Evolutionary conservation across 2,888 invertebrate genomes (phyloP), one percentile per base, ranked within the genome.

Genomic region (Brachyptera putata): DNA sequence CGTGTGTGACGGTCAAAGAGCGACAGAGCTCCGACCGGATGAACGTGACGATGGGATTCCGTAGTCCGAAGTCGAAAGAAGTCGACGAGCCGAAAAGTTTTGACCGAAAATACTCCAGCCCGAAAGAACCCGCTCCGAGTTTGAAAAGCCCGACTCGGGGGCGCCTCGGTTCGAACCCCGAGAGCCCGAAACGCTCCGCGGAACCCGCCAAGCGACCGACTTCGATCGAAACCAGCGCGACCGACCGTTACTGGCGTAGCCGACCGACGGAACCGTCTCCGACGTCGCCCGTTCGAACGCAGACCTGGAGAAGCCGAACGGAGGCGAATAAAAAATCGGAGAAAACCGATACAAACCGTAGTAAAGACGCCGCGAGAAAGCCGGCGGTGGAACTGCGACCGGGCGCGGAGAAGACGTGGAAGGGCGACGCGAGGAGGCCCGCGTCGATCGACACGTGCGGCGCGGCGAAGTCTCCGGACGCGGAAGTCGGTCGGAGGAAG

Each of bases 261-360:
- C 41, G 56, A 56, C 66, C 62, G 49, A 63, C 60, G n/a, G 60
- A 55, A 11, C 85, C 87, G 30, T 86, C 86, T 9, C 82, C 86
- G 43, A n/a, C n/a, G n/a, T n/a, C n/a, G n/a, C n/a, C n/a, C n/a
- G n/a, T n/a, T n/a, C n/a, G n/a, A 41, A 2, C 41, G 41, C 41
- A 41, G 41, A 16, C 41, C 21, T 7, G 41, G 41, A 1, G 41
- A 41, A 16, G 16, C 41, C 2, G 14, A 18, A 18, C 41, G 14
- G n/a, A 16, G 16, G 2, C 41, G 4, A 41, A n/a, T 41, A 41
- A 41, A 41, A 21, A 41, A 41, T 41, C 41, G 41, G n/a, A n/a
- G n/a, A n/a, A n/a, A n/a, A n/a, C n/a, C n/a, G n/a, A 41, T 2
- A 16, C 18, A 14, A 21, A 41, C 7, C 41, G 41, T 4, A 16